Evolutionary conservation across 92 coral and sea anemone genomes (phyloP).

Genomic region (Pocillopora meandrina): DNA sequence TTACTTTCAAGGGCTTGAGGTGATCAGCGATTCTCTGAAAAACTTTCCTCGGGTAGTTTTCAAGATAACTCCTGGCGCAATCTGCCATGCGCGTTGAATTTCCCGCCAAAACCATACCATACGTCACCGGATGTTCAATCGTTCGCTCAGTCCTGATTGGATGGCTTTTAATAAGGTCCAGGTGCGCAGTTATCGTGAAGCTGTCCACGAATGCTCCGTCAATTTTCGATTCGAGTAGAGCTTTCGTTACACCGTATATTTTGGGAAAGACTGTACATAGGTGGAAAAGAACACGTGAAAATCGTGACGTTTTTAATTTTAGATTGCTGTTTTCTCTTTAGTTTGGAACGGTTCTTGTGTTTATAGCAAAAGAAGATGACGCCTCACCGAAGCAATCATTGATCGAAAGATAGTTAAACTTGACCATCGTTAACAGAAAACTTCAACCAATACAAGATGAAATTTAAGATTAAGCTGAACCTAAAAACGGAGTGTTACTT

Average conservation of each 20-base stretch:
- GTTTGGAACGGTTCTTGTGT: background rate
- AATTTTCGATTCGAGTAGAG: conserved; percentile 28
- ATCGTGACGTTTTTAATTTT: background rate
- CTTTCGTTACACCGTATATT: conserved; percentile 31
- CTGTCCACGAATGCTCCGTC: conserved; percentile 66
- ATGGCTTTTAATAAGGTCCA: conserved; percentile 22
- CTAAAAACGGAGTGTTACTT: too few species aligned
- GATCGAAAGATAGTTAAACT: too few species aligned
- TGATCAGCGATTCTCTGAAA: conserved; percentile 51
- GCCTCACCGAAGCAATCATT: too few species aligned
- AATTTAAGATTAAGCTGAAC: too few species aligned
- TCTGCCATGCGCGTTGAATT: conserved; percentile 32
- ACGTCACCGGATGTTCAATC: conserved; percentile 64
- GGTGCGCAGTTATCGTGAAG: conserved; percentile 40
- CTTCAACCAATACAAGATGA: too few species aligned
- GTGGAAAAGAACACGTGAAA: background rate
- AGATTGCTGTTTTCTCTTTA: background rate
- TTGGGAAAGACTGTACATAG: conserved; percentile 42
- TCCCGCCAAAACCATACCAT: conserved; percentile 55
- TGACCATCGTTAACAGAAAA: too few species aligned
- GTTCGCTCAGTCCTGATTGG: conserved; percentile 49
- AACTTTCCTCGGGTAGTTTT: conserved; percentile 57
- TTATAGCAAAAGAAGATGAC: background rate
- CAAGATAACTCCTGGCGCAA: conserved; percentile 47
- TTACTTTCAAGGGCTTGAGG: conserved; percentile 64